Conservation (phyloP, 2,797 vertebrate species). For the Darevskia nairensis region DNA sequence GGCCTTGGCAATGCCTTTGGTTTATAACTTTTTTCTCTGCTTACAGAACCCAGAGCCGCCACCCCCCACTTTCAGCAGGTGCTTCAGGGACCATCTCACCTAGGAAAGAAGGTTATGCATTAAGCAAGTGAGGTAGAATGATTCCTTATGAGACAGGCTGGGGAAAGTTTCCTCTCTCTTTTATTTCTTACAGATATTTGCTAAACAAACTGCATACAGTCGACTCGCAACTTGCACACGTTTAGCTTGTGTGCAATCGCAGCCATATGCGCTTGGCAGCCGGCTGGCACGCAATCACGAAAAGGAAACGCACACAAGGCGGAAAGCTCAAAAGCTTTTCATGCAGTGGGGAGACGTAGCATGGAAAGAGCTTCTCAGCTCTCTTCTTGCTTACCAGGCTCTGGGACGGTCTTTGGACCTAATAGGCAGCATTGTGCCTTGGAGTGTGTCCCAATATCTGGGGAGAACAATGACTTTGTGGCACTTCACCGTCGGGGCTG, state of each 20-base stretch:
- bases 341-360: no score
- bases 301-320: no score
- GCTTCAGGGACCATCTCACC: background rate
- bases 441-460: background rate
- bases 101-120: background rate
- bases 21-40: conserved; percentile 2
- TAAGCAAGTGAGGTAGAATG: background rate
- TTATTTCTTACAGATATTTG: background rate
- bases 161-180: background rate
- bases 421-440: background rate
- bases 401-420: no score
- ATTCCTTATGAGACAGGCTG: background rate
- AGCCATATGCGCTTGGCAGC: no score
- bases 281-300: no score
- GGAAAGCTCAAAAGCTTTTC: no score
- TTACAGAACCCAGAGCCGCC: background rate
- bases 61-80: background rate
- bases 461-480: background rate
- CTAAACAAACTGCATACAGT: background rate
- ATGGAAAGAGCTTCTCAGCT: no score
- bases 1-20: conserved; percentile 32
- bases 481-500: background rate
- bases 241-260: no score
- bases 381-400: no score
- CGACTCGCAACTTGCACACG: no score